Evolutionary conservation across 2,113 vertebrate genomes (phyloP), one percentile per base, ranked within the genome.

Genomic region (Hydrochoerus hydrochaeris): DNA sequence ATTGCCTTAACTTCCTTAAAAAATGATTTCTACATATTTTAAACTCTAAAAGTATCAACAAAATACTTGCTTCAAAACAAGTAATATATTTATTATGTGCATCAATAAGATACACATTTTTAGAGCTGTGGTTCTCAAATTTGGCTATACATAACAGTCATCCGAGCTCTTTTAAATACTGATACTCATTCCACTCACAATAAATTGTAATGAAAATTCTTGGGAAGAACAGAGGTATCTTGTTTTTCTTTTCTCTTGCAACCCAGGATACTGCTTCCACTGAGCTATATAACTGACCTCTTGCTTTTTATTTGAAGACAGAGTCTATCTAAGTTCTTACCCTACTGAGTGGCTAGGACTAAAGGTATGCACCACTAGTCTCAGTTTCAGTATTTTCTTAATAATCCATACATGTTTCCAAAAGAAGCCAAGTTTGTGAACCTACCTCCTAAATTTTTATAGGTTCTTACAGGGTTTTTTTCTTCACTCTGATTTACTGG

Each of bases 181-280:
- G 20, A 69, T 89, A 84, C 35, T 12, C 12, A 35, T 0, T 88
- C 24, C 77, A 49, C 1, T 35, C 5, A 62, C n/a, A 85, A 90
- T n/a, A 87, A 73, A 81, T 54, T 85, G 81, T 95, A 73, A 93
- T 75, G 19, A n/a, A 63, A 84, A 91, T 67, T 44, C 30, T 57
- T 20, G 0, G 7, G 6, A 73, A 1, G 41, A 86, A 38, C 5
- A 3, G 89, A 95, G 24, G 0, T 4, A n/a, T 73, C 24, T 58
- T 58, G 2, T 46, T 52, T 10, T 17, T 17, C 2, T 20, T 20
- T 3, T 10, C 49, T 22, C 32, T 54, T 54, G 14, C 7, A 54
- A 54, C 30, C 30, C 16, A 80, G 49, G 77, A 52, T 22, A 8
- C 16, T 35, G 49, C 44, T 80, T 30, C 30, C 77, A 54, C 46